A percentile compares a stretch with the other conserved stretches of the same genome.
These are phyloP conservation scores for Megamerina dolium DNA, from an alignment of 2,888 invertebrate genomes.

Conservation along the genomic window DNA sequence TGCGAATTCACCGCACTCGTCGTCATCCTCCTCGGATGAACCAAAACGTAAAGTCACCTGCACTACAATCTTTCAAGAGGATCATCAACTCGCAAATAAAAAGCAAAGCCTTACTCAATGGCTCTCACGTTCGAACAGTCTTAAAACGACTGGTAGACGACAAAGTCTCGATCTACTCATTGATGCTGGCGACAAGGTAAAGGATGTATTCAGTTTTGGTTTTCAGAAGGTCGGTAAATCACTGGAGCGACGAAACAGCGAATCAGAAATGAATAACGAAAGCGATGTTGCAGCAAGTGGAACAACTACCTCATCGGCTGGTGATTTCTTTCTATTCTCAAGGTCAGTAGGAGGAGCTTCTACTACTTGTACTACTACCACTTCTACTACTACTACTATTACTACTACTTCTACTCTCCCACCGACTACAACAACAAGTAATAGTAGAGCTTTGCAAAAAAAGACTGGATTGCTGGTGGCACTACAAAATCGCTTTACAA, in stretches of 20 bases:
- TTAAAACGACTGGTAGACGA: constrained; percentile 51
- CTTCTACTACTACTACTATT: constrained; percentile 6
- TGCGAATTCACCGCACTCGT: constrained; percentile 39
- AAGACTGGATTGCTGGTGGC: constrained; percentile 33
- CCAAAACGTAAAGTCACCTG: constrained; percentile 47
- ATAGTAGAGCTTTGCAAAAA: constrained; percentile 28
- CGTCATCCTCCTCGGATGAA: constrained; percentile 45
- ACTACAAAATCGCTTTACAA: constrained; percentile 41
- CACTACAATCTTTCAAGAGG: constrained; percentile 45
- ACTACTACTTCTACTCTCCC: background rate
- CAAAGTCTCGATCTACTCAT: constrained; percentile 72
- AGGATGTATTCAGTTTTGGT: constrained; percentile 74
- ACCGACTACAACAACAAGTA: constrained; percentile 9
- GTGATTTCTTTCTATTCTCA: constrained; percentile 48
- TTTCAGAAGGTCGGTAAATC: constrained; percentile 64
- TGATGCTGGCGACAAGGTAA: constrained; percentile 73
- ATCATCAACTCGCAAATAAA: constrained; percentile 36
- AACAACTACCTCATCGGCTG: constrained; percentile 23
- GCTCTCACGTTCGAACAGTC: constrained; percentile 46
- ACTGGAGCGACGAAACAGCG: constrained; percentile 66
- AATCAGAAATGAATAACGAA: constrained; percentile 54
- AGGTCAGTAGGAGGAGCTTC: constrained; percentile 40
- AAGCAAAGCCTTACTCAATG: constrained; percentile 42
- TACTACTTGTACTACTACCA: constrained; percentile 16
- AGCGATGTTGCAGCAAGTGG: constrained; percentile 17